These are phyloP conservation scores for Tenebrio molitor DNA, from an alignment of 1,140 invertebrate genomes.

Conservation along the genomic window DNA sequence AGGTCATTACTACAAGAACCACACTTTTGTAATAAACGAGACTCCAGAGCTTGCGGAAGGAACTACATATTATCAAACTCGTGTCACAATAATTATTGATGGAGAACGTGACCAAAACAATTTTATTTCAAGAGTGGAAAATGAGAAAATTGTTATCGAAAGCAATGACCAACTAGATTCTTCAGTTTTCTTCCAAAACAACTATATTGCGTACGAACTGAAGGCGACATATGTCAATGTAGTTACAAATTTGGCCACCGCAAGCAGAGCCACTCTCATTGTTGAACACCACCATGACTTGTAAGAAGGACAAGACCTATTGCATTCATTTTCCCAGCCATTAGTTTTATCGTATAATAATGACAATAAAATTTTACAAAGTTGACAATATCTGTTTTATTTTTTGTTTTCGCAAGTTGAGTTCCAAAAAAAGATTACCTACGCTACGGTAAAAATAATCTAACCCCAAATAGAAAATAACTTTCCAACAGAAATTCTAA, in stretches of 20 bases:
- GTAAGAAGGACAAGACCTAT: too few species aligned
- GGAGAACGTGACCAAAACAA: not conserved
- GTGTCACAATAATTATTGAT: too few species aligned
- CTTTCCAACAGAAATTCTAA: too few species aligned
- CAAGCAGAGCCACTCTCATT: not conserved
- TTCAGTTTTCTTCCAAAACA: not conserved
- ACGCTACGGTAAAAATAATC: too few species aligned
- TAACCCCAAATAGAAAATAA: too few species aligned
- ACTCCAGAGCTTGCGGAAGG: not conserved
- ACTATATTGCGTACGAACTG: not conserved
- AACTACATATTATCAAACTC: slow-evolving; percentile 3
- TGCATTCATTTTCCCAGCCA: not conserved
- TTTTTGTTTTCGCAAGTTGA: too few species aligned
- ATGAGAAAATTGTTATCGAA: not conserved
- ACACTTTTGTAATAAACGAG: not conserved
- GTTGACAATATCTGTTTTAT: too few species aligned
- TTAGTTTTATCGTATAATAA: too few species aligned
- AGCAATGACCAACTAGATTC: not conserved
- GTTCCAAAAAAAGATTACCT: too few species aligned
- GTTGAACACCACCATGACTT: slow-evolving; percentile 12
- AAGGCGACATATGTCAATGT: not conserved
- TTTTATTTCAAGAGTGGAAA: not conserved
- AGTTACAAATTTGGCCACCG: not conserved
- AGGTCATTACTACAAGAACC: slow-evolving; percentile 2
- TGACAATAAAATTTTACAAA: too few species aligned